A percentile compares a stretch with the other conserved stretches of the same genome.
phyloP scores from a whole-genome alignment of 2,797 vertebrate species.

The Buceros bicornis region DNA sequence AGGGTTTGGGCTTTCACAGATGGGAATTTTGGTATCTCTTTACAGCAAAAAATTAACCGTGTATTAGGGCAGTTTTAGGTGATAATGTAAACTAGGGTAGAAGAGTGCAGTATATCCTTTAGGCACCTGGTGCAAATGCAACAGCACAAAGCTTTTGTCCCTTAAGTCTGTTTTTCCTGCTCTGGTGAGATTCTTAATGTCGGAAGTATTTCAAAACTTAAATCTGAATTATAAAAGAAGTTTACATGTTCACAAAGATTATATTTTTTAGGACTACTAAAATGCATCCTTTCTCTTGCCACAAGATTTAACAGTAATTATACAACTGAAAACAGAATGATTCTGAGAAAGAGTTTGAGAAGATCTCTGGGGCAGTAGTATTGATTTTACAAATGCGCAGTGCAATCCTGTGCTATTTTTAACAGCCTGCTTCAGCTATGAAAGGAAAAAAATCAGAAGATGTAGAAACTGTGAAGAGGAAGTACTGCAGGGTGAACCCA shows the following conservation, averaged over 20 bases:
- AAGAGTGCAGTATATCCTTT: neutral
- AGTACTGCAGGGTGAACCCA: constrained; percentile 36
- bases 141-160: neutral
- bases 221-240: neutral
- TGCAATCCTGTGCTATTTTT: constrained; percentile 38
- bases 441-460: constrained; percentile 42
- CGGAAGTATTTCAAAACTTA: neutral
- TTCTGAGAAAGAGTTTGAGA: neutral
- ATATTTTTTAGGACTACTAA: neutral
- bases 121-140: neutral
- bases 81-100: neutral
- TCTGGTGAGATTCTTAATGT: neutral
- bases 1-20: neutral
- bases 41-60: neutral
- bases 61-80: neutral
- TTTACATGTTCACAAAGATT: neutral
- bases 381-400: neutral
- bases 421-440: neutral
- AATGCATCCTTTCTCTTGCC: neutral
- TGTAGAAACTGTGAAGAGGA: constrained; percentile 70
- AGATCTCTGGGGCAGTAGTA: neutral
- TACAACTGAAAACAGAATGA: neutral
- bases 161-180: neutral
- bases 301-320: neutral
- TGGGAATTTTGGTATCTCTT: neutral